Percentiles rank a stretch among this genome's conserved stretches.
phyloP scores from a whole-genome alignment of 92 coral and sea anemone genomes.

The Paramuricea clavata region DNA sequence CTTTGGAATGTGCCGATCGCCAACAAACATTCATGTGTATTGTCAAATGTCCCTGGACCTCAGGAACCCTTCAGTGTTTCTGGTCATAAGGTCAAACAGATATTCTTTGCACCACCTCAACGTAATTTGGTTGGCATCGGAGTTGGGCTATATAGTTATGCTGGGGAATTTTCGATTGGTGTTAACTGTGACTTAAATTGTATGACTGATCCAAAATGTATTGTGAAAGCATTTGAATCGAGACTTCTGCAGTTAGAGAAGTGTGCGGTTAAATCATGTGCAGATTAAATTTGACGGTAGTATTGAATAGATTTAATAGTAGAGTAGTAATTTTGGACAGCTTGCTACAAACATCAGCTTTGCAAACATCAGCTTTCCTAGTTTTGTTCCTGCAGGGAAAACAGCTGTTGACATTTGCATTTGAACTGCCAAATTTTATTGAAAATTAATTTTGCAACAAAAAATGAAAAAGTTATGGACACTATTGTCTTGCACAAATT shows the following conservation, averaged over 20 bases:
- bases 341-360: neutral
- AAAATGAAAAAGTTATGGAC: no score
- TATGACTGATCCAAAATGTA: conserved; percentile 76
- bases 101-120: conserved; percentile 93
- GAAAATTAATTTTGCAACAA: no score
- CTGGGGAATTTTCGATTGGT: conserved; percentile 81
- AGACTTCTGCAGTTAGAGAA: conserved; percentile 22
- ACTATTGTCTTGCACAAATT: no score
- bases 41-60: conserved; percentile 97
- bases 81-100: conserved; percentile 62
- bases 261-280: conserved; percentile 3
- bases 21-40: conserved; percentile 76
- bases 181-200: conserved; percentile 77
- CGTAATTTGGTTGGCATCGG: conserved; percentile 82
- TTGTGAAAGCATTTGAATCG: conserved; percentile 75
- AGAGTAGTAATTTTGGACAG: neutral
- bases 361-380: no score
- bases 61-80: conserved; percentile 63
- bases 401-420: neutral
- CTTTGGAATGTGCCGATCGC: conserved; percentile 61
- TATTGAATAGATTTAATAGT: conserved; percentile 8
- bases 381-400: neutral
- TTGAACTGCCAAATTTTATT: no score
- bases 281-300: conserved; percentile 37
- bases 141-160: conserved; percentile 82